A percentile compares a stretch with the other conserved stretches of the same genome.
These are phyloP conservation scores for Drosophila aldrichi DNA, from an alignment of 2,888 invertebrate genomes.

Conservation along the genomic window DNA sequence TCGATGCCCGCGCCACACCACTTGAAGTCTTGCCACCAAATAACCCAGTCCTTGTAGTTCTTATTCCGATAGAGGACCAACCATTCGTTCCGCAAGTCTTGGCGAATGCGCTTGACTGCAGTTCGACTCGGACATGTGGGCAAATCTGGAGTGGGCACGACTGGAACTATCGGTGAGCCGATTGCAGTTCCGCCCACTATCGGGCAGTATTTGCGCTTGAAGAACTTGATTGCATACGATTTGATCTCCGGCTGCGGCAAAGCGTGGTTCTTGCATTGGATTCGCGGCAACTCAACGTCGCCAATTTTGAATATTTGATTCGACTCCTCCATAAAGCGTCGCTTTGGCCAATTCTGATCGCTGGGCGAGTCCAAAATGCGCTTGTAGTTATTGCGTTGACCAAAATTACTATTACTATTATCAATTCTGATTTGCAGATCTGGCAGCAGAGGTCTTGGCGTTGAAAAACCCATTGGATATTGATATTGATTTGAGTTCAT, in stretches of 20 bases:
- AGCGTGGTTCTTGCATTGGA: rapidly evolving
- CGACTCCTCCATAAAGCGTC: not conserved
- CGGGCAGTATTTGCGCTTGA: slow-evolving; percentile 15
- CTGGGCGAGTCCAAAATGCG: not conserved
- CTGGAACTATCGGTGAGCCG: rapidly evolving
- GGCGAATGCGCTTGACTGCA: not conserved
- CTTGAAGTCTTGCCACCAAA: slow-evolving; percentile 57
- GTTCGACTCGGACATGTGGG: not conserved
- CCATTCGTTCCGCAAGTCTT: slow-evolving; percentile 27
- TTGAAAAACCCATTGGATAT: not conserved
- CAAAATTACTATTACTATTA: no score
- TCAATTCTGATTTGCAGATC: not conserved
- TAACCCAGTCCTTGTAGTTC: slow-evolving; percentile 42
- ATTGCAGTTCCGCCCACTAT: not conserved
- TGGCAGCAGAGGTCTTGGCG: no score
- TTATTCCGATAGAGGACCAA: slow-evolving; percentile 7
- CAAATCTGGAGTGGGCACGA: rapidly evolving
- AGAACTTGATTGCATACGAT: slow-evolving; percentile 41
- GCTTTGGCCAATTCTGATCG: not conserved
- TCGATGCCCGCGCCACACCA: slow-evolving; percentile 42
- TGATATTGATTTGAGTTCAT: not conserved
- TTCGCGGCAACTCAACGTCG: slow-evolving; percentile 27
- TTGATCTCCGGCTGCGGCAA: slow-evolving; percentile 38
- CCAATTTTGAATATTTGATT: slow-evolving; percentile 26
- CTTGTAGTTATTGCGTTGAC: not conserved